Base-by-base conservation (phyloP, 2,888 invertebrate species). In the Pyralis farinalis region DNA sequence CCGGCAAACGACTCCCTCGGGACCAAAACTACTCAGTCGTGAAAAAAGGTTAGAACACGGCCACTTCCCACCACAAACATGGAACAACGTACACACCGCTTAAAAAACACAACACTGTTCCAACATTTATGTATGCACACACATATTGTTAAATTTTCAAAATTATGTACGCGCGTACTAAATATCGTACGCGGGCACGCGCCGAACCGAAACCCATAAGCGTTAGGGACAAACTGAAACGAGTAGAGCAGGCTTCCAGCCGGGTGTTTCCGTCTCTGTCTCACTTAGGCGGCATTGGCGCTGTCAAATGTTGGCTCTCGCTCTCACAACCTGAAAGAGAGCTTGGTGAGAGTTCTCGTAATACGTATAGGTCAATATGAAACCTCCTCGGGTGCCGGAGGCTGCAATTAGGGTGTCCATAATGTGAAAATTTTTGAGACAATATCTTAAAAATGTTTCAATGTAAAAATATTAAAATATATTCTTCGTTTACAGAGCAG, bases 321-420 rank as follows among this genome's bases (percentile, higher is more conserved):
- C 58, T 85, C 68, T 30, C 70, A 58, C 84, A 55, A 53, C 67
- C 79, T 80, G 77, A 84, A 82, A 85, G 75, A 72, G 78, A 75
- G 74, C 68, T 69, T 60, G 56, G 58, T 47, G 72, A 79, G 77
- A 78, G 75, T 80, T 70, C 78, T 85, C 74, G 80, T 84, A 84
- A 78, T 87, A 87, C 79, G 87, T 87, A 87, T 87, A 87, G 87
- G 87, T 87, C 87, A 87, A 87, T 87, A 87, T 87, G 82, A 86
- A 84, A 82, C 80, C 84, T 86, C 72, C 84, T 84, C 83, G 83
- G 85, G 78, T 73, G 74, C 83, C 76, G 87, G 87, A 87, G 81
- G 87, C 87, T 87, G 87, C 73, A 81, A 74, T 75, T 85, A 80
- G 77, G 81, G 78, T 82, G 68, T 42, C 74, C 68, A 74, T 56